Conservation (phyloP, 2,888 invertebrate genomes). For the Drosophila paramelanica region DNA sequence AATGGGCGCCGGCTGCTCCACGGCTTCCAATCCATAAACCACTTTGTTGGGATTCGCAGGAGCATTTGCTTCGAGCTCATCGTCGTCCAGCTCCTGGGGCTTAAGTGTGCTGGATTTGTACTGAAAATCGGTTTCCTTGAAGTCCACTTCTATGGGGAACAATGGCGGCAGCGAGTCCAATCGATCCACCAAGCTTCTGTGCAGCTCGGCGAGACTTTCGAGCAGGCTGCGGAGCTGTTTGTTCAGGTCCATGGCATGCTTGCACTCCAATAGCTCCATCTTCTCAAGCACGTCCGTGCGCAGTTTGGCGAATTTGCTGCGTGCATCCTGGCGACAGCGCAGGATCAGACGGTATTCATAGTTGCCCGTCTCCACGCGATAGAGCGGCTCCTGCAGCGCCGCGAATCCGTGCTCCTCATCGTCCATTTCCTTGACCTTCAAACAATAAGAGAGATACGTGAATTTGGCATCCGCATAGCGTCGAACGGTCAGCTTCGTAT, state of each 20-base stretch:
- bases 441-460: constrained; percentile 98
- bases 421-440: constrained; percentile 99
- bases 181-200: constrained; percentile 90
- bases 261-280: constrained; percentile 98
- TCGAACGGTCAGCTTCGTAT: constrained; percentile 97
- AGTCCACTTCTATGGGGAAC: constrained; percentile 98
- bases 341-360: constrained; percentile 99
- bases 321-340: constrained; percentile 97
- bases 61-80: constrained; percentile 68
- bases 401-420: constrained; percentile 98
- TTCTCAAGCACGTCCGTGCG: constrained; percentile 97
- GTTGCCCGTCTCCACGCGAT: constrained; percentile 99
- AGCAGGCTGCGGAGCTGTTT: constrained; percentile 93
- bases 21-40: constrained; percentile 78
- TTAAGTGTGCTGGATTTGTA: constrained; percentile 87
- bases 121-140: constrained; percentile 96
- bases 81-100: constrained; percentile 82
- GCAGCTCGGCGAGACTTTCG: constrained; percentile 91
- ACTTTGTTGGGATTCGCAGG: constrained; percentile 40
- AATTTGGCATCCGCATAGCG: constrained; percentile 99
- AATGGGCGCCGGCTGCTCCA: constrained; percentile 79
- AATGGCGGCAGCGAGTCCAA: constrained; percentile 90
- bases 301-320: constrained; percentile 92
- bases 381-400: constrained; percentile 96
- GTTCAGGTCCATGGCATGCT: constrained; percentile 98